Evolutionary conservation across 2,888 invertebrate species (phyloP), one percentile per base, ranked within the genome.

Genomic region (Troilus luridus): DNA sequence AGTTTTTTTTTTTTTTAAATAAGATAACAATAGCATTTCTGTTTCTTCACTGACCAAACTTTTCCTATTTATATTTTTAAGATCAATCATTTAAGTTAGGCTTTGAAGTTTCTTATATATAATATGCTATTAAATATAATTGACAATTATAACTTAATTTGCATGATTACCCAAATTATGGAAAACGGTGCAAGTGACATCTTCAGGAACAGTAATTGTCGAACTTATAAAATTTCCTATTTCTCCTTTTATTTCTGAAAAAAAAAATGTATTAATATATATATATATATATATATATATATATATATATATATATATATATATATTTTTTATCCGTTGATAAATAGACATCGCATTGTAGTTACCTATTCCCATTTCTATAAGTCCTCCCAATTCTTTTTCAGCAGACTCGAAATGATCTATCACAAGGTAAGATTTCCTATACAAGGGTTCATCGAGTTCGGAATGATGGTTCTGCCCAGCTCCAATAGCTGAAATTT

Each of bases 91-190:
- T 41, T 41, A 41, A 41, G 41, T 41, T 62, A 62, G 8, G 19
- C 21, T 62, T 64, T 12, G n/a, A 19, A 64, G 19, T 64, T 64
- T 64, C 0, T 21, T 21, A 64, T 5, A 64, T 64, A 64, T 3
- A 24, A n/a, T 64, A 24, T 24, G n/a, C 9, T n/a, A 64, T n/a
- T 64, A 64, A 64, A 41, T 41, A 41, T 41, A 67, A 41, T 17
- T 7, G 9, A 1, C 0, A 24, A 67, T n/a, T 64, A n/a, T 27
- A 27, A 27, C 41, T 77, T 41, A 24, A 77, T 77, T 77, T 77
- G 7, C 64, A 89, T 41, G 93, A 93, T 93, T 93, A 96, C 96
- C 96, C 93, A 96, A 94, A n/a, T 96, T 96, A 93, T 96, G 96
- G 93, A 96, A 96, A n/a, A 96, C 94, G 9, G 96, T 95, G 5